These are phyloP conservation scores for Saguinus imperator DNA, from an alignment of 2,113 vertebrate species.

Conservation along the genomic window DNA sequence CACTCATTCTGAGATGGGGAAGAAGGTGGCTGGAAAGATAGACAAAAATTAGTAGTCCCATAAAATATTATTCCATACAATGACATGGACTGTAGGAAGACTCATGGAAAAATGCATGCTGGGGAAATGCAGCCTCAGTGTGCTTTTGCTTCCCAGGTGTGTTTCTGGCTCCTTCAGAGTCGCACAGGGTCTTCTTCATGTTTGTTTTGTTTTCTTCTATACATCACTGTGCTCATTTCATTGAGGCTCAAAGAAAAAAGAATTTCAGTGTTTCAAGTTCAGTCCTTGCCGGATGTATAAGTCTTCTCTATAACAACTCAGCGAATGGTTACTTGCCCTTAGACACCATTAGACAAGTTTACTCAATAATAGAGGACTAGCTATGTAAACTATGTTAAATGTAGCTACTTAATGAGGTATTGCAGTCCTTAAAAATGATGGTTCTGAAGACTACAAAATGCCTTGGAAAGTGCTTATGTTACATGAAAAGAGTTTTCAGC, in stretches of 20 bases:
- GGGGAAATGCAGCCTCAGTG: not conserved
- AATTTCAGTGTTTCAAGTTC: not conserved
- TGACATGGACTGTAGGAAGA: not conserved
- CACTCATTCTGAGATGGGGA: not conserved
- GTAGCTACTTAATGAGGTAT: not conserved
- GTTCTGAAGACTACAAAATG: not conserved
- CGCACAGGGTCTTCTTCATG: not conserved
- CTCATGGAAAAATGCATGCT: not conserved
- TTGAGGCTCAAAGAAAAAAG: not conserved
- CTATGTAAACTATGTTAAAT: not conserved
- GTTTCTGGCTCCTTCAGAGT: not conserved
- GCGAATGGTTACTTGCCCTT: not conserved
- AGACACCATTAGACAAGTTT: not conserved
- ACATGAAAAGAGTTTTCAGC: not conserved
- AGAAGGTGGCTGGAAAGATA: not conserved
- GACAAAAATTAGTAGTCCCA: not conserved
- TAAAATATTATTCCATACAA: not conserved
- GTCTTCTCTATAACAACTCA: not conserved
- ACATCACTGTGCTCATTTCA: not conserved
- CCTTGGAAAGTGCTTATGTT: not conserved
- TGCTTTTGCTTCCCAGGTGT: not conserved
- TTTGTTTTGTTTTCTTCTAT: not conserved
- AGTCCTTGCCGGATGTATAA: not conserved
- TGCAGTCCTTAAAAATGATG: not conserved
- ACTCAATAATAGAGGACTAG: not conserved